phyloP scores from a whole-genome alignment of 2,113 vertebrate species.

The Melanotaenia duboulayi region DNA sequence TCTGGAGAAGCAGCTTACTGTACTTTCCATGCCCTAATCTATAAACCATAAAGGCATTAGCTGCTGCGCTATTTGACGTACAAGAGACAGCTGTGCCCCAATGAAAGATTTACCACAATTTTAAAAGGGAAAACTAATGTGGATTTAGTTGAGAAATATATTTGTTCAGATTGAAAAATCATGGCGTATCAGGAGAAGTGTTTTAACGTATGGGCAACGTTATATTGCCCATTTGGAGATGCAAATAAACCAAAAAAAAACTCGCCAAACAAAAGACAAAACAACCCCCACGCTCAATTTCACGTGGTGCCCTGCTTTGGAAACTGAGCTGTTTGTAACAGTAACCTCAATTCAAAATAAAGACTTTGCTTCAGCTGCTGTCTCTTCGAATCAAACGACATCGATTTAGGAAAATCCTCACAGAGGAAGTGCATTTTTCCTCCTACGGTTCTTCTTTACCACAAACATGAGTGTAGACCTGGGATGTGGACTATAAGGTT shows the following conservation, averaged over 20 bases:
- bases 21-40: slow-evolving; percentile 55
- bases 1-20: slow-evolving; percentile 68
- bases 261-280: slow-evolving; percentile 60
- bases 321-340: slow-evolving; percentile 24
- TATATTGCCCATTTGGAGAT: neutral
- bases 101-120: slow-evolving; percentile 28
- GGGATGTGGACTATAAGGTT: slow-evolving; percentile 66
- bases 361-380: slow-evolving; percentile 19
- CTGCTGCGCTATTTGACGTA: slow-evolving; percentile 35
- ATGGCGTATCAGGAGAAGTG: neutral
- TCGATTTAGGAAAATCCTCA: slow-evolving; percentile 25
- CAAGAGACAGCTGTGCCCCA: slow-evolving; percentile 44
- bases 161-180: neutral
- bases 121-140: neutral
- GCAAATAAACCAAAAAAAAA: slow-evolving; percentile 5
- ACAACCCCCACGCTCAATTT: slow-evolving; percentile 50
- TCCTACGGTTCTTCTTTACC: slow-evolving; percentile 20
- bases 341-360: slow-evolving; percentile 35
- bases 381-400: slow-evolving; percentile 35
- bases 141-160: neutral
- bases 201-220: neutral
- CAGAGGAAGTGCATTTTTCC: slow-evolving; percentile 2
- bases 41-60: slow-evolving; percentile 65
- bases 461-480: slow-evolving; percentile 58
- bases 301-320: slow-evolving; percentile 47